A percentile compares a stretch with the other conserved stretches of the same genome.
phyloP scores from a whole-genome alignment of 2,113 vertebrate species.

The Tetrao urogallus region DNA sequence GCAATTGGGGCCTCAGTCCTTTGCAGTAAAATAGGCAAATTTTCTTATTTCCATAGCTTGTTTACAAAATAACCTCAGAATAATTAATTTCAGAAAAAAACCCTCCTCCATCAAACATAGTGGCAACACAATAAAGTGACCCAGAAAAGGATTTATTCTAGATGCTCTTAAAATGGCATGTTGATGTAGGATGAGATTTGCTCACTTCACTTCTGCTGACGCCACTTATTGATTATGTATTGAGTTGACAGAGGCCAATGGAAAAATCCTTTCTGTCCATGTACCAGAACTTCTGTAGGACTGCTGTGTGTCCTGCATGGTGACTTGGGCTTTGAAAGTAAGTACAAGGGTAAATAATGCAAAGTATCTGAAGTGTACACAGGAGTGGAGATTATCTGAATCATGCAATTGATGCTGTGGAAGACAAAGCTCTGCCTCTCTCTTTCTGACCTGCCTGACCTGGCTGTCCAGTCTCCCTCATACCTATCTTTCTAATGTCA shows the following conservation, averaged over 20 bases:
- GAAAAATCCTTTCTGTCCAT: not conserved
- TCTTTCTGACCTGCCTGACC: not conserved
- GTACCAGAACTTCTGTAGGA: not conserved
- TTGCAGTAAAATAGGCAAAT: not conserved
- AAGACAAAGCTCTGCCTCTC: not conserved
- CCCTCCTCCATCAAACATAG: not conserved
- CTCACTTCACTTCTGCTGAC: not conserved
- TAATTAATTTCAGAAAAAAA: not conserved
- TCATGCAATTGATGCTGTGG: not conserved
- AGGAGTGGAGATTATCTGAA: not conserved
- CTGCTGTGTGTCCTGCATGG: not conserved
- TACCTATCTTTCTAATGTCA: not conserved
- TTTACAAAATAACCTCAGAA: not conserved
- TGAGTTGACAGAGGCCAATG: not conserved
- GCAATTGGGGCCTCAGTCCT: not conserved
- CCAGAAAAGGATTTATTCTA: not conserved
- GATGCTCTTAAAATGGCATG: not conserved
- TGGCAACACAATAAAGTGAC: not conserved
- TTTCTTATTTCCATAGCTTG: not conserved
- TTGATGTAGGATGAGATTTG: not conserved
- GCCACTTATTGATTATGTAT: not conserved
- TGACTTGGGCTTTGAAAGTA: not conserved
- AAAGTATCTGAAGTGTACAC: not conserved
- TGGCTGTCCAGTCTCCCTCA: not conserved
- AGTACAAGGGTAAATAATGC: not conserved